Conservation (phyloP, 2,797 vertebrate species). For the Manis pentadactyla region DNA sequence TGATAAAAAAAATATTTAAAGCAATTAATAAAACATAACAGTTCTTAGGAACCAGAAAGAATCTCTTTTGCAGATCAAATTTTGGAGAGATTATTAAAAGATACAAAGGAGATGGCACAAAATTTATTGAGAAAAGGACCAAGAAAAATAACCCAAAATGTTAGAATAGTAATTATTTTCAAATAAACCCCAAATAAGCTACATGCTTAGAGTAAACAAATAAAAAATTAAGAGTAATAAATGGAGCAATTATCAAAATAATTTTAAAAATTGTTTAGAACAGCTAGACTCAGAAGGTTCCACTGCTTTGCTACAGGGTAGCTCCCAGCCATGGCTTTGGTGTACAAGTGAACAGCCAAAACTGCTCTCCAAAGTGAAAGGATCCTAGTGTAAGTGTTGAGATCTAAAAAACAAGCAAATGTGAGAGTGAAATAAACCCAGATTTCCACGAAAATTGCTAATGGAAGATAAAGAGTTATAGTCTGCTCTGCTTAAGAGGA, state of each 20-base stretch:
- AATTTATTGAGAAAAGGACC: not conserved
- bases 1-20: not conserved
- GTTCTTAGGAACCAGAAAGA: not conserved
- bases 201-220: not conserved
- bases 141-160: not conserved
- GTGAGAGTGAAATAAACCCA: not conserved
- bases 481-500: not conserved
- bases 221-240: not conserved
- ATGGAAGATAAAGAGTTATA: not conserved
- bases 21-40: not conserved
- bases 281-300: not conserved
- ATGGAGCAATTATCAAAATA: not conserved
- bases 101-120: not conserved
- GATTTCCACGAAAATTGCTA: not conserved
- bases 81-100: not conserved
- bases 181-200: not conserved
- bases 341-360: not conserved
- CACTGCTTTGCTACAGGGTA: not conserved
- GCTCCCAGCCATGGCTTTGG: not conserved
- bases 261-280: not conserved
- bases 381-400: not conserved
- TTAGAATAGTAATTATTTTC: not conserved
- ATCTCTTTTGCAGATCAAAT: not conserved
- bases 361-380: not conserved
- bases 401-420: not conserved